These are phyloP conservation scores for Megamerina dolium DNA, from an alignment of 2,888 invertebrate genomes.

Conservation along the genomic window DNA sequence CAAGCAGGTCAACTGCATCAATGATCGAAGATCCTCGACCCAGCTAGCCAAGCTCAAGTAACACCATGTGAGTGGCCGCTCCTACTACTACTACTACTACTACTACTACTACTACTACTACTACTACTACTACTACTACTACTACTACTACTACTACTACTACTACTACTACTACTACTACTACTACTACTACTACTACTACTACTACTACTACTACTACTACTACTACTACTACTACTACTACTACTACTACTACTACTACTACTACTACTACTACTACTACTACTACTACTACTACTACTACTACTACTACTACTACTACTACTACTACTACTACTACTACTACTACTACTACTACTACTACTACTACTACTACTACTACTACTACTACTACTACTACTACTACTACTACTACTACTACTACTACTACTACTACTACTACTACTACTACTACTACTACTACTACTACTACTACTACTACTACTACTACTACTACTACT, in stretches of 20 bases:
- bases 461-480: constrained; percentile 1
- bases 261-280: neutral
- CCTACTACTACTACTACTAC: too few species aligned
- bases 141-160: constrained; percentile 1
- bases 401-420: constrained; percentile 1
- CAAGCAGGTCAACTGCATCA: too few species aligned
- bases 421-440: neutral
- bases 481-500: constrained; percentile 1
- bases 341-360: constrained; percentile 13
- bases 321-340: constrained; percentile 3
- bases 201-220: neutral
- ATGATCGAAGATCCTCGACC: too few species aligned
- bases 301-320: neutral
- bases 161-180: constrained; percentile 1
- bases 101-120: neutral
- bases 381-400: constrained; percentile 1
- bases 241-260: constrained; percentile 1
- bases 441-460: neutral
- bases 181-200: constrained; percentile 1
- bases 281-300: constrained; percentile 1
- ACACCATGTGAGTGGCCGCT: too few species aligned
- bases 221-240: constrained; percentile 1
- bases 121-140: neutral
- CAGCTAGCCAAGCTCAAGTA: too few species aligned
- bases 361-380: constrained; percentile 1